These are phyloP conservation scores for Drosophila serrata DNA, from an alignment of 1,140 invertebrate species.

Conservation along the genomic window DNA sequence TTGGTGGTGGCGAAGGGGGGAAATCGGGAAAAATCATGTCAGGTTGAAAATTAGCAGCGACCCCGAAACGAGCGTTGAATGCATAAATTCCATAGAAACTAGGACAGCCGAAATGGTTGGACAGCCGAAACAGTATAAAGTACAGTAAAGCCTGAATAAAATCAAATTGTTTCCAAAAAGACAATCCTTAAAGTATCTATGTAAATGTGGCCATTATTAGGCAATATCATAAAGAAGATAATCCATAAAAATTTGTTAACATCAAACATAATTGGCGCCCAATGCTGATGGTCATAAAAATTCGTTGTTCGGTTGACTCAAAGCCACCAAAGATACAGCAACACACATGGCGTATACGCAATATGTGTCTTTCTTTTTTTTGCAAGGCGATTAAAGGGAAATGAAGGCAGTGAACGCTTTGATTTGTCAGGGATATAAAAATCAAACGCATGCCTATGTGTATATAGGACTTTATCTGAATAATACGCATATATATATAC, in stretches of 20 bases:
- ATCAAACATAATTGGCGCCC: conserved; percentile 44
- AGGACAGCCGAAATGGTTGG: conserved; percentile 13
- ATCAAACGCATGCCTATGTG: conserved; percentile 18
- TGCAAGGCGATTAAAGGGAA: conserved; percentile 29
- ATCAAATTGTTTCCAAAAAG: not conserved
- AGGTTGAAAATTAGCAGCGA: conserved; percentile 43
- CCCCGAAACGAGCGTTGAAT: conserved; percentile 29
- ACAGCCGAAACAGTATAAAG: not conserved
- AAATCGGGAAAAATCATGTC: conserved; percentile 21
- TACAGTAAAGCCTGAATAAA: conserved; percentile 4
- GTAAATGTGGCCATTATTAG: conserved; percentile 11
- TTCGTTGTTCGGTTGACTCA: conserved; percentile 15
- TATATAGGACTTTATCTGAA: conserved; percentile 5
- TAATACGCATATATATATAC: conserved; percentile 12
- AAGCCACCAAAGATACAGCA: conserved; percentile 27
- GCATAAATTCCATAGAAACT: conserved; percentile 32
- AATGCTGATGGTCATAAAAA: conserved; percentile 37
- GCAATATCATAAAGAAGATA: conserved; percentile 23
- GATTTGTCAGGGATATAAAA: conserved; percentile 37
- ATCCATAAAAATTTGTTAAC: conserved; percentile 41
- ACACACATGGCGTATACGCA: conserved; percentile 29
- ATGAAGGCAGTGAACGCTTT: conserved; percentile 18
- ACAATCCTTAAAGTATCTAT: not conserved
- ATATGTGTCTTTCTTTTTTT: conserved; percentile 30
- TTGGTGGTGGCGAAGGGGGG: not conserved